Base-by-base conservation (phyloP, 2,113 vertebrate species). In the Pseudois nayaur region DNA sequence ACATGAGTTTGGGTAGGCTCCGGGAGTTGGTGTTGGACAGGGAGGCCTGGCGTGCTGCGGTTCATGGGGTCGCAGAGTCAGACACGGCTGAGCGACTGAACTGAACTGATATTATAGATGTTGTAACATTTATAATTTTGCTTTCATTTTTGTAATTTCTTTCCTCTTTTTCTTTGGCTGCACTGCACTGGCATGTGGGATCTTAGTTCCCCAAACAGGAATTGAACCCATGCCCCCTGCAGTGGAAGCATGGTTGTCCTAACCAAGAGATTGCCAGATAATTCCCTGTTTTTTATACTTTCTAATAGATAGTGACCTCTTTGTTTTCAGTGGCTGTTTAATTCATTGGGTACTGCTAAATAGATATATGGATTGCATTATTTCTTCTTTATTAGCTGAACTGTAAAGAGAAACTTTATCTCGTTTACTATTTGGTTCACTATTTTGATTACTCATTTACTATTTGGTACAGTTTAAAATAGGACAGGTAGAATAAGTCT, bases 361-460 rank as follows among this genome's bases (percentile, higher is more conserved):
- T n/a, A 59, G 17, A 50, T 33, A 62, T 13, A 50, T 14, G 48
- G 48, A 67, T 43, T 84, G 5, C 36, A 36, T 50, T 57, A 67
- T 87, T 57, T 54, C 52, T 92, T 92, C 89, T 33, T 97, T n/a
- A n/a, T 78, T 89, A 93, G 67, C 59, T 43, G 83, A 87, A 86
- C 43, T 86, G 23, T 54, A 81, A 90, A 93, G n/a, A 64, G 40
- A 45, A 91, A 67, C n/a, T 83, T 81, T n/a, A 64, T 40, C 12
- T 85, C 25, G 4, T 45, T 17, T 87, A 48, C 64, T 90, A 2
- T 67, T 57, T 67, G 40, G 12, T 83, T 54, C 48, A 82, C 79
- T n/a, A n/a, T 82, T 82, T 82, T 54, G 81, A 13, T 83, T 25
- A 54, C 27, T 89, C 43, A 23, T 54, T 23, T 82, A 40, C 64